A percentile compares a stretch with the other conserved stretches of the same genome.
Conservation (phyloP, 1,140 invertebrate species). For the Aphaenogaster floridana region DNA sequence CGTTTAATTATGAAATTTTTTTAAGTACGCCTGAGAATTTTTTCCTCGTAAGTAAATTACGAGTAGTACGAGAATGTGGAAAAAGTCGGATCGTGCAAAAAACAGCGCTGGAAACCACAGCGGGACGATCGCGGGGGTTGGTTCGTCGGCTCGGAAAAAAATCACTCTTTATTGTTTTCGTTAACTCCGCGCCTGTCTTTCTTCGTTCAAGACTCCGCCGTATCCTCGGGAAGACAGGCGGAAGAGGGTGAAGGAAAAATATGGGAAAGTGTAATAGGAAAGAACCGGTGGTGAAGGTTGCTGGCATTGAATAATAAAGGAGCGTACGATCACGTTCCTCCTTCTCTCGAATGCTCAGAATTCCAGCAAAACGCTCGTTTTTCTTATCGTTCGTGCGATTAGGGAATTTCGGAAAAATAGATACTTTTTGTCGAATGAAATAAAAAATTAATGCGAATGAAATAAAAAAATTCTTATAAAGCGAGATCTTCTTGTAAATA, state of each 20-base stretch:
- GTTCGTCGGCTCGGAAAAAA: slow-evolving; percentile 75
- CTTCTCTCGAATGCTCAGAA: slow-evolving; percentile 27
- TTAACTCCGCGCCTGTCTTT: slow-evolving; percentile 70
- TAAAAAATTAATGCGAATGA: slow-evolving; percentile 2
- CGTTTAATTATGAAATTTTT: slow-evolving; percentile 34
- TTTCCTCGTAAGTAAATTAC: background rate
- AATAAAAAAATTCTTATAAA: background rate
- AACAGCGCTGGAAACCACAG: slow-evolving; percentile 51
- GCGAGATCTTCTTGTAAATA: background rate
- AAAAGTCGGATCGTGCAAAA: slow-evolving; percentile 46
- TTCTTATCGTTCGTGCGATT: slow-evolving; percentile 40
- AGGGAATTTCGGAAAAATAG: slow-evolving; percentile 44
- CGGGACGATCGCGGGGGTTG: slow-evolving; percentile 45
- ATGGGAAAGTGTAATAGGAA: slow-evolving; percentile 61
- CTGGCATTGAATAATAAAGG: slow-evolving; percentile 77
- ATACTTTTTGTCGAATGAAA: slow-evolving; percentile 1
- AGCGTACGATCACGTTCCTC: slow-evolving; percentile 39
- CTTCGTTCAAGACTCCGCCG: slow-evolving; percentile 49
- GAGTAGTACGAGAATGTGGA: slow-evolving; percentile 29
- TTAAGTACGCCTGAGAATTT: slow-evolving; percentile 31
- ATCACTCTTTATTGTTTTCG: slow-evolving; percentile 82
- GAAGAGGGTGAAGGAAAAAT: slow-evolving; percentile 42
- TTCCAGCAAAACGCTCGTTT: slow-evolving; percentile 54
- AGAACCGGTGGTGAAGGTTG: slow-evolving; percentile 50
- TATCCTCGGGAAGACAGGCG: slow-evolving; percentile 35